Evolutionary conservation across 2,888 invertebrate genomes (phyloP), one percentile per base, ranked within the genome.

Genomic region (Cheilosia soror): DNA sequence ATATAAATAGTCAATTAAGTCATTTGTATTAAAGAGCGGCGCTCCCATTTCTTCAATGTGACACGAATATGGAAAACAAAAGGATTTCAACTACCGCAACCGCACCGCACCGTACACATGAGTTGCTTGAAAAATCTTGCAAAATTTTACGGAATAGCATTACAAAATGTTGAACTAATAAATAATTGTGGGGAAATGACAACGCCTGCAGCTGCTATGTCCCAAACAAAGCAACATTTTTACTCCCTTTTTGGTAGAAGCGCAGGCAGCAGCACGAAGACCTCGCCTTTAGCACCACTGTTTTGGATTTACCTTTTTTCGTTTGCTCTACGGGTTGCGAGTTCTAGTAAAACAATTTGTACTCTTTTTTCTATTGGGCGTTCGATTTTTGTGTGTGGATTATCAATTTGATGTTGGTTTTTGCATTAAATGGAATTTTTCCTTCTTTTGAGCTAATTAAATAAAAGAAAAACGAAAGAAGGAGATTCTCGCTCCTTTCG

Each of bases 1-100:
- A 80, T 85, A 85, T 80, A 85, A 85, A 85, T 85, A 85, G 84
- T 85, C 69, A 85, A 76, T 85, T 85, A 85, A 85, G 80, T 80
- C 80, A 85, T 75, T 75, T 84, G 71, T 51, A 57, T 51, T 60
- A 44, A 37, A 20, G 55, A 60, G 76, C 69, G 84, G 80, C 84
- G 84, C 84, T 85, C 84, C 84, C 84, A 85, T 71, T 80, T 76
- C 84, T n/a, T 47, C 15, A 27, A 25, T 13, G 5, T 27, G 55
- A n/a, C 44, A 42, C 7, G 33, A 7, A 47, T 68, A 65, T 40
- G 31, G 29, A 6, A 47, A 77, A 77, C 47, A 47, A 78, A 72
- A 62, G 27, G 44, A 72, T 20, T 53, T 44, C 5, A n/a, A n/a
- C 25, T 42, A 47, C 7, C 20, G 20, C 9, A 25, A 47, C 7